Evolutionary conservation across 1,140 invertebrate species (phyloP), one percentile per base, ranked within the genome.

Genomic region (Camponotus floridanus): DNA sequence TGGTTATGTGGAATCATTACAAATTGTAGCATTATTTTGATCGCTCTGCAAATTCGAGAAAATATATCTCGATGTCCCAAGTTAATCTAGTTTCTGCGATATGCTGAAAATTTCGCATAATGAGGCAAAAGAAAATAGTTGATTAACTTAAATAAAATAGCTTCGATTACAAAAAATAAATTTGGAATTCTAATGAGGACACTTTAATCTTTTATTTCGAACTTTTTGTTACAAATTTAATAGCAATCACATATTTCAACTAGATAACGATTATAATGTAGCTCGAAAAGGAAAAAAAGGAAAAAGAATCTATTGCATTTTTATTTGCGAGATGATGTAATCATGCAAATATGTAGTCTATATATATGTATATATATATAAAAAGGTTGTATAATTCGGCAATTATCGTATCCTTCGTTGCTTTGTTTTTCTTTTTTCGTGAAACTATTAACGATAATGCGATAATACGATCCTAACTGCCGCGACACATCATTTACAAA

Each of bases 401-500:
- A 83, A 83, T 83, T 83, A 62, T 39, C 39, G 55, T 21, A 73
- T 73, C 8, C 2, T 67, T 51, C n/a, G 51, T 59, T 21, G 36
- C 13, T 57, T 42, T 36, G 21, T 80, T 81, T 73, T 61, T 81
- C 26, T 26, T 9, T 8, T 4, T 6, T 15, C 26, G 55, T 11
- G 9, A 26, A 45, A 48, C 39, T 31, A 48, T 70, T 80, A 80
- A 70, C 36, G 33, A 80, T 83, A 73, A 61, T 83, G 45, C 15
- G 79, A 61, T 62, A 73, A 61, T 83, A 59, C 15, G 79, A 45
- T 62, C 68, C 76, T 70, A 68, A 51, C 36, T 59, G 36, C 6
- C 5, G 55, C 68, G 42, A 83, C 55, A 61, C 26, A 55, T 83
- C 55, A 83, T 74, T 83, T 74, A 59, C 39, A 68, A 45, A 62